Base-by-base conservation (phyloP, 1,140 invertebrate genomes). In the Cecropterus lyciades region DNA sequence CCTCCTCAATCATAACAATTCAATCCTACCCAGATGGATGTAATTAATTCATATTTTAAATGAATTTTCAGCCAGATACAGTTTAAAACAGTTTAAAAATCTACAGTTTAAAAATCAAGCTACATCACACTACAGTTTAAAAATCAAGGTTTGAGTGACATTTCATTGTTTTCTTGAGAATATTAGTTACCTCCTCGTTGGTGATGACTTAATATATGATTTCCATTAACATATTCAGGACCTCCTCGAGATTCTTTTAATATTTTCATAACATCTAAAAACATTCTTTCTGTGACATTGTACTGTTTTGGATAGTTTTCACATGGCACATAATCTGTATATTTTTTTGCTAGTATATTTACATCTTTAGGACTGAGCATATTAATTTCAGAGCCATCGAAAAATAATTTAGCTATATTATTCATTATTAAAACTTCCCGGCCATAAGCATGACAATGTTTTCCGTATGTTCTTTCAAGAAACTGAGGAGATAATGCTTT, bases 141-240 rank as follows among this genome's bases (percentile, higher is more conserved):
- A n/a, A n/a, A n/a, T n/a, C n/a, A n/a, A n/a, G n/a, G n/a, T n/a
- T n/a, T n/a, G n/a, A n/a, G n/a, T n/a, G n/a, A n/a, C n/a, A n/a
- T n/a, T n/a, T n/a, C n/a, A n/a, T n/a, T n/a, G n/a, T n/a, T n/a
- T n/a, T n/a, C n/a, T n/a, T n/a, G n/a, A n/a, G n/a, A n/a, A n/a
- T n/a, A n/a, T n/a, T n/a, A n/a, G n/a, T n/a, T 82, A 93, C 93
- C 93, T 84, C 89, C 86, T 85, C 82, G 87, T 72, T 87, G 70
- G 74, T 93, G 93, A 70, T 95, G 94, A 7, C 94, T 93, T 63
- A 95, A 72, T 64, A 95, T 75, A 79, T 94, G 93, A 76, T 89
- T 76, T 5, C 90, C 73, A 63, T 77, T 65, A n/a, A 93, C 77
- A 85, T 77, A 91, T 4, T 89, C 67, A 37, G 83, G 49, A 24